A percentile compares a stretch with the other conserved stretches of the same genome.
These are phyloP conservation scores for Matsumurasca onukii DNA, from an alignment of 1,140 invertebrate genomes.

Conservation along the genomic window DNA sequence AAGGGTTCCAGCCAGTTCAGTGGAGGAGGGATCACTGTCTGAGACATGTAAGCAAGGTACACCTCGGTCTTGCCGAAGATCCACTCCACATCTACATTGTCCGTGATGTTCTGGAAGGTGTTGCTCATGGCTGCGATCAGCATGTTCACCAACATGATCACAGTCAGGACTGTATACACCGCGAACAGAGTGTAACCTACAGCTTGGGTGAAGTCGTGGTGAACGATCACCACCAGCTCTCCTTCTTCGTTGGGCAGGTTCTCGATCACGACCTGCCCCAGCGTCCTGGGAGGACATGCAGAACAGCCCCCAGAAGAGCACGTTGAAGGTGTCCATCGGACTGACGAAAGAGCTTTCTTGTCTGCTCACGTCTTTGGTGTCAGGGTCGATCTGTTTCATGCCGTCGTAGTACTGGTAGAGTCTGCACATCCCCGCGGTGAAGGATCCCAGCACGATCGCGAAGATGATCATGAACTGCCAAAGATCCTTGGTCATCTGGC, in stretches of 20 bases:
- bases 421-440: constrained; percentile 49
- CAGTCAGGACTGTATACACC: constrained; percentile 63
- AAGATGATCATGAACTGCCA: constrained; percentile 57
- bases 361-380: constrained; percentile 47
- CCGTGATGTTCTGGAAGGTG: constrained; percentile 65
- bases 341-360: constrained; percentile 57
- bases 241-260: constrained; percentile 53
- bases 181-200: constrained; percentile 65
- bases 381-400: constrained; percentile 57
- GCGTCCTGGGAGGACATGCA: constrained; percentile 66
- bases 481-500: constrained; percentile 60
- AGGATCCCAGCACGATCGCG: constrained; percentile 55
- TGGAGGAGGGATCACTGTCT: constrained; percentile 57
- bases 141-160: constrained; percentile 75
- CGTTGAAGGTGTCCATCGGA: constrained; percentile 59
- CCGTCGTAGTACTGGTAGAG: constrained; percentile 61
- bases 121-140: constrained; percentile 76
- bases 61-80: constrained; percentile 59
- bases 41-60: constrained; percentile 57
- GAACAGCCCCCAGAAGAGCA: constrained; percentile 75
- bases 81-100: constrained; percentile 61
- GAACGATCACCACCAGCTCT: constrained; percentile 50
- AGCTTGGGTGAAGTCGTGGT: constrained; percentile 59
- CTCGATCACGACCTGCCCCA: constrained; percentile 61
- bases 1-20: no score